Conservation (phyloP, 92 coral and sea anemone species). For the Epizoanthus ramosus region DNA sequence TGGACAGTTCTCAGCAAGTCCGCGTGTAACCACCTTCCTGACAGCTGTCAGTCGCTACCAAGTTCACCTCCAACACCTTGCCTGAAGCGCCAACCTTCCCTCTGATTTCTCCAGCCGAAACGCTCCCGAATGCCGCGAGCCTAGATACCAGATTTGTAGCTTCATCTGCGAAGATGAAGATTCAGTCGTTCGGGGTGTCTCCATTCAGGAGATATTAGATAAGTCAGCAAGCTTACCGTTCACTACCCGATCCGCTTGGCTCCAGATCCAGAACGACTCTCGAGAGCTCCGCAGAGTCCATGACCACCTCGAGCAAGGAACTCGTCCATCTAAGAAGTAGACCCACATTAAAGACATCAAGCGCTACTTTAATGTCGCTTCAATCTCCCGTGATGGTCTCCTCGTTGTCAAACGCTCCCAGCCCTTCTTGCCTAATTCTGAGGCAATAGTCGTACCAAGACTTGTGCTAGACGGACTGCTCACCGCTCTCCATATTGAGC, state of each 20-base stretch:
- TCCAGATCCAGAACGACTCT: conserved; percentile 6
- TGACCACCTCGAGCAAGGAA: conserved; percentile 47
- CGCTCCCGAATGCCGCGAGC: conserved; percentile 13
- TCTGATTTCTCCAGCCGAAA: conserved; percentile 16
- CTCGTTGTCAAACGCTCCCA: conserved; percentile 12
- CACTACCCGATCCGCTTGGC: not conserved
- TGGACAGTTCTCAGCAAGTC: conserved; percentile 27
- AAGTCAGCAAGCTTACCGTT: not conserved
- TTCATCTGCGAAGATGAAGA: conserved; percentile 18
- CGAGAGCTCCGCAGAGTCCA: not conserved
- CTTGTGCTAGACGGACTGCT: conserved; percentile 45
- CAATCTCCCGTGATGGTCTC: conserved; percentile 41
- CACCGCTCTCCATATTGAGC: too few species aligned
- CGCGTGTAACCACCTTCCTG: conserved; percentile 18
- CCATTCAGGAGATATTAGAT: conserved; percentile 6
- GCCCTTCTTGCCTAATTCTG: conserved; percentile 35
- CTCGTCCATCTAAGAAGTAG: conserved; percentile 47
- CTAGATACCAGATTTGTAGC: conserved; percentile 7
- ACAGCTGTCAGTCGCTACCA: conserved; percentile 3
- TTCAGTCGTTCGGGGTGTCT: not conserved
- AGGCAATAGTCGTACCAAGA: conserved; percentile 47
- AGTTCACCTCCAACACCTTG: too few species aligned
- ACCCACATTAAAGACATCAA: conserved; percentile 36
- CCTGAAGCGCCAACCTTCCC: not conserved
- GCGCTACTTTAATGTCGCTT: conserved; percentile 14